Conservation (phyloP, 2,888 invertebrate genomes). For the Diploptera punctata region DNA sequence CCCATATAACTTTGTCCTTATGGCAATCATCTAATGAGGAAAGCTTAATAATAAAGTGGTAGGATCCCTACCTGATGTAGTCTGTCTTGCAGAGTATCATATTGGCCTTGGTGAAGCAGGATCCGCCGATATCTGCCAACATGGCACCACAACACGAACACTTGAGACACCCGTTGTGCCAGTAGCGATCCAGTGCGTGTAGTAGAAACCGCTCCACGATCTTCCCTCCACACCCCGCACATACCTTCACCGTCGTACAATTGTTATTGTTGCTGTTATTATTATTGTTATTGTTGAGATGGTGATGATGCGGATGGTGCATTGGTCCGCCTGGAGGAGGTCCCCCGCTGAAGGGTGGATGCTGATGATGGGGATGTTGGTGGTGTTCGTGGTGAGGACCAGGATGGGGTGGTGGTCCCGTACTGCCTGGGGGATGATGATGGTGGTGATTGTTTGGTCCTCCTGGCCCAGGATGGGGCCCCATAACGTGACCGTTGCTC, state of each 20-base stretch:
- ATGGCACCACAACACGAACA: constrained; percentile 90
- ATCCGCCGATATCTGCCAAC: constrained; percentile 88
- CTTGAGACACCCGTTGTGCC: constrained; percentile 95
- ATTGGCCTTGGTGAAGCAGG: constrained; percentile 91
- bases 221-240: constrained; percentile 92
- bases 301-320: constrained; percentile 39
- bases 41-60: too few relatives aligned
- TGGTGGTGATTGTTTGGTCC: constrained; percentile 38
- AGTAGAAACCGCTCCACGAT: constrained; percentile 91
- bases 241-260: constrained; percentile 67
- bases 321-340: constrained; percentile 24
- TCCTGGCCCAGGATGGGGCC: constrained; percentile 25
- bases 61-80: constrained; percentile 90
- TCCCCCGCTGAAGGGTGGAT: constrained; percentile 18
- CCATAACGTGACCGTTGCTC: constrained; percentile 45
- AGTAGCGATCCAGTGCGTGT: constrained; percentile 92
- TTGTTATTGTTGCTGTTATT: constrained; percentile 40
- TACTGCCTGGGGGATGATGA: constrained; percentile 20
- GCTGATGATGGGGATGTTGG: constrained; percentile 59
- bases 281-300: constrained; percentile 39
- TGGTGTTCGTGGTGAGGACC: constrained; percentile 63
- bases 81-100: constrained; percentile 96
- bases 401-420: constrained; percentile 46
- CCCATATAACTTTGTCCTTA: too few relatives aligned
- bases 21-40: too few relatives aligned